Conservation (phyloP, 2,113 vertebrate genomes). For the Colistium nudipinnis region DNA sequence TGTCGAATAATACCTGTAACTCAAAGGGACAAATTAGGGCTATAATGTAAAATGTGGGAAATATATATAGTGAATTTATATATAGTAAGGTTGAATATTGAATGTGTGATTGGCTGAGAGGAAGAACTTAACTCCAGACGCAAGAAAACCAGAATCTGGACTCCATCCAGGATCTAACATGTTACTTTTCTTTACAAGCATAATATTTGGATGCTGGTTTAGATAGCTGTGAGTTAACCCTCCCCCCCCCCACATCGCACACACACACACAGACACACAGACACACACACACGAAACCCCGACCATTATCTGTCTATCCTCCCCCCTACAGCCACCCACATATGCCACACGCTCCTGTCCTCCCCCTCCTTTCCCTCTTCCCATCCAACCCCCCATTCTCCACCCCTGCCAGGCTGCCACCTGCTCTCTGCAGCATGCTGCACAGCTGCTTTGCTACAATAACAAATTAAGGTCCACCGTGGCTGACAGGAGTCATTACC, state of each 20-base stretch:
- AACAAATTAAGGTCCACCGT: conserved; percentile 83
- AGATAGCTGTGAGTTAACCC: conserved; percentile 46
- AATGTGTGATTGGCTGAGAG: conserved; percentile 48
- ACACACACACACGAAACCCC: conserved; percentile 36
- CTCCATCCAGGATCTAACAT: conserved; percentile 48
- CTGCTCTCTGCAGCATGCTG: conserved; percentile 83
- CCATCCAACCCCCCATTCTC: conserved; percentile 49
- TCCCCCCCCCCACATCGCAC: conserved; percentile 38
- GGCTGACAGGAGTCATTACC: conserved; percentile 76
- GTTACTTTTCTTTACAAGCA: conserved; percentile 59
- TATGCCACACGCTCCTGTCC: conserved; percentile 75
- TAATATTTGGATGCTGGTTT: conserved; percentile 71
- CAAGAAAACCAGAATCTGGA: conserved; percentile 34
- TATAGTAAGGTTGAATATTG: too few relatives aligned
- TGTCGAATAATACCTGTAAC: not conserved
- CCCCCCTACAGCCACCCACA: conserved; percentile 70
- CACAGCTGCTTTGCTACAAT: conserved; percentile 85
- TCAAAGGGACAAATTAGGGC: not conserved
- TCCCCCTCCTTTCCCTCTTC: conserved; percentile 24
- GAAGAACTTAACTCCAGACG: too few relatives aligned
- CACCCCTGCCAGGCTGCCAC: conserved; percentile 82
- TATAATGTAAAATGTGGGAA: not conserved
- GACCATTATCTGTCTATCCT: conserved; percentile 44
- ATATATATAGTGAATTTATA: not conserved
- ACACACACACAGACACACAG: conserved; percentile 44